Percentiles rank a stretch among this genome's conserved stretches.
Conservation (phyloP, 2,797 vertebrate species). For the Poliocrania exsul region DNA sequence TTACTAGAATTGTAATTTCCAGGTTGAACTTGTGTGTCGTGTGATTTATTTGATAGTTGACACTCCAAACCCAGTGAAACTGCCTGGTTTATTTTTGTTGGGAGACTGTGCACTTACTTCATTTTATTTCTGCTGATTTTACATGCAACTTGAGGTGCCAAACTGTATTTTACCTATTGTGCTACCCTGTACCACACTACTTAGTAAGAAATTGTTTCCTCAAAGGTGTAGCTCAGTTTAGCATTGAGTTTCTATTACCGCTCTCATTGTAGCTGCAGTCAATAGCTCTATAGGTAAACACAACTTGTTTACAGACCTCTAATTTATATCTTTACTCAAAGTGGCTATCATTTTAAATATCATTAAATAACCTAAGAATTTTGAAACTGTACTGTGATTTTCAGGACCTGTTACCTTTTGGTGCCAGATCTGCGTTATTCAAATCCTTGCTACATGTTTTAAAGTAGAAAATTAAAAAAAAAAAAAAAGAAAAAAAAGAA, state of each 20-base stretch:
- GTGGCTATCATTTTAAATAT: conserved; percentile 80
- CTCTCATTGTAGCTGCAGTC: conserved; percentile 77
- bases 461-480: conserved; percentile 75
- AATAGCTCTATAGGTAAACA: conserved; percentile 76
- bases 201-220: conserved; percentile 75
- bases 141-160: conserved; percentile 76
- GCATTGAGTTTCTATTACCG: conserved; percentile 72
- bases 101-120: conserved; percentile 66
- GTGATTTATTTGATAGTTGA: conserved; percentile 74
- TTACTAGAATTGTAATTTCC: conserved; percentile 75
- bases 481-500: not conserved
- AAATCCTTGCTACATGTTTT: conserved; percentile 83
- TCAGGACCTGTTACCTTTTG: conserved; percentile 81
- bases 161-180: conserved; percentile 76
- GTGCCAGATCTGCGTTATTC: conserved; percentile 78
- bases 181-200: conserved; percentile 69
- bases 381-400: conserved; percentile 84
- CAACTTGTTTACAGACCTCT: conserved; percentile 77
- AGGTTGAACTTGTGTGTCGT: conserved; percentile 68
- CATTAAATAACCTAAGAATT: conserved; percentile 78
- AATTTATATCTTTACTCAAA: conserved; percentile 80
- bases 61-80: conserved; percentile 67
- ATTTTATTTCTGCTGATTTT: conserved; percentile 73
- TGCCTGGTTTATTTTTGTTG: conserved; percentile 67
- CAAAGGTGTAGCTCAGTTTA: conserved; percentile 76